Evolutionary conservation across 1,140 invertebrate genomes (phyloP), one percentile per base, ranked within the genome.

Genomic region (Zaprionus gabonicus): DNA sequence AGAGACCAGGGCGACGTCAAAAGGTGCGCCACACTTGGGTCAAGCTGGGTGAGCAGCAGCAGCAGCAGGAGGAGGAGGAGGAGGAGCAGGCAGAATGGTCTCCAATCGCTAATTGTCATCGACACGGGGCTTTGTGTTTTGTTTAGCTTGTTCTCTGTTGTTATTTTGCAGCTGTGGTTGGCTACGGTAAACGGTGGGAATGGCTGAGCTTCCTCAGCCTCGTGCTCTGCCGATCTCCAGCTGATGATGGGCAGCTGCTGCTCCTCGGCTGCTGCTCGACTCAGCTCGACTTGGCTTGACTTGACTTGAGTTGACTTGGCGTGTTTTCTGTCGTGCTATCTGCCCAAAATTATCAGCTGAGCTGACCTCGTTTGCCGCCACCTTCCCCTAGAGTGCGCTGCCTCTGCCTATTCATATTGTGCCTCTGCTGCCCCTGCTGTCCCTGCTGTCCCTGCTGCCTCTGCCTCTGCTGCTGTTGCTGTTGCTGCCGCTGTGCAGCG

Each of bases 61-160:
- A 31, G 9, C 31, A 10, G 2, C 31, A 31, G 9, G 3, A 38
- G 13, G 1, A 4, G 36, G 36, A 17, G 6, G 2, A n/a, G 41
- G 0, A 7, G 41, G 7, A n/a, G 41, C 41, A 15, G 38, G 31
- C 31, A 34, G 9, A 34, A 34, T 25, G 46, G 34, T 41, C 75
- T 70, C 83, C 84, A 84, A 87, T 87, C 84, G 84, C 84, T 90
- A 87, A 87, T 87, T 87, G 84, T 87, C 84, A 87, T 87, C 84
- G 84, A 87, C 81, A 87, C 81, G 84, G 84, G 71, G 64, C 78
- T 84, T 71, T 82, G 82, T 88, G 78, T 88, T 23, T 31, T 84
- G 73, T 74, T 59, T 71, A 71, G 64, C 74, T 75, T 64, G 31
- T 34, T 34, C 7, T 34, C 31, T 3, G 31, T 34, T 34, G 31